Evolutionary conservation across 2,888 invertebrate species (phyloP), one percentile per base, ranked within the genome.

Genomic region (Melanotus villosus): DNA sequence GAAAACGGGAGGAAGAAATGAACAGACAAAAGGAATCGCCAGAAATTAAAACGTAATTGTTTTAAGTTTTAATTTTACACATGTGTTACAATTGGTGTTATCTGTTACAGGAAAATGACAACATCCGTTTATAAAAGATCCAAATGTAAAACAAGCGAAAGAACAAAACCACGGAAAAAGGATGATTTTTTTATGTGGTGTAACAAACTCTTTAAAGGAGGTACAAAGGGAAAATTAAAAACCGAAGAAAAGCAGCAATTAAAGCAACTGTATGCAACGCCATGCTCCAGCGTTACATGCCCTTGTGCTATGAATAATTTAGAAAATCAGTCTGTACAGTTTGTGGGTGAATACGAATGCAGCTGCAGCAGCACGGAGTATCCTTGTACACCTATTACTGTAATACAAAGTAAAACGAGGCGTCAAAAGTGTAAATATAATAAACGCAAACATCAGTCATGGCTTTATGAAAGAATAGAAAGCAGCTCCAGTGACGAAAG

Each of bases 1-100:
- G 72, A 59, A 75, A 71, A 73, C 59, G 70, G 0, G 72, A 75
- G 36, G 66, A 73, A 41, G 57, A 67, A 21, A 26, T 72, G 23
- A 56, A 62, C 9, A 18, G 59, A 16, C 45, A 65, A 36, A 56
- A 45, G 2, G 12, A 6, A 6, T 1, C 14, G 1, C 10, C 14
- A 12, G 41, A 21, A 2, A 12, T 2, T 7, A 52, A 52, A 26
- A 56, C 34, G 56, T 56, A 36, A 34, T 12, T 19, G 16, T 56
- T 50, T 23, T 21, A 19, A 23, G n/a, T n/a, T n/a, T n/a, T n/a
- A n/a, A n/a, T n/a, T n/a, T n/a, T n/a, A n/a, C n/a, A n/a, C n/a
- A n/a, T n/a, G n/a, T n/a, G n/a, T n/a, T n/a, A n/a, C n/a, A n/a
- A n/a, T n/a, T n/a, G n/a, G n/a, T n/a, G n/a, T n/a, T n/a, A n/a